Evolutionary conservation across 2,888 invertebrate genomes (phyloP).

Genomic region (Bursaphelenchus okinawaensis): DNA sequence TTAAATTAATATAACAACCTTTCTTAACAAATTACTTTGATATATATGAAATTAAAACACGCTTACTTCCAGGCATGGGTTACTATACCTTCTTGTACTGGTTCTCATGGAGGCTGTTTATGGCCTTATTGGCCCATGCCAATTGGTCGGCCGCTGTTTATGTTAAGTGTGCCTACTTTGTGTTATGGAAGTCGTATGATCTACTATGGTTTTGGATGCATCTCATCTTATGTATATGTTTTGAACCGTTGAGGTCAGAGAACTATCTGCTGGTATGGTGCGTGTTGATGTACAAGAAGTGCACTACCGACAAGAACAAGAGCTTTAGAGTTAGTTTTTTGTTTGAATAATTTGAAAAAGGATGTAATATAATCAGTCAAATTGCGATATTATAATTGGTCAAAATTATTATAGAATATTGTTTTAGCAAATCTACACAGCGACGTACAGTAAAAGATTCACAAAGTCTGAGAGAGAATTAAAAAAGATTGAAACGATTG

Average conservation of each 20-base stretch:
- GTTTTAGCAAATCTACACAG: slow-evolving; percentile 43
- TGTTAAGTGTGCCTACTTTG: slow-evolving; percentile 52
- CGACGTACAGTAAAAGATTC: slow-evolving; percentile 34
- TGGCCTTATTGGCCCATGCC: slow-evolving; percentile 54
- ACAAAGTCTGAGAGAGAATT: slow-evolving; percentile 45
- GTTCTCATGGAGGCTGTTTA: slow-evolving; percentile 49
- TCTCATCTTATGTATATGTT: slow-evolving; percentile 47
- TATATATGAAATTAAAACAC: too few species aligned
- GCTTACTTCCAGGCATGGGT: slow-evolving; percentile 17
- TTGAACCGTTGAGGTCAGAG: slow-evolving; percentile 44
- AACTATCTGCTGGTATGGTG: slow-evolving; percentile 45
- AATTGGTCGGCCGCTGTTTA: slow-evolving; percentile 50
- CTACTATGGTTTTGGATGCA: slow-evolving; percentile 57
- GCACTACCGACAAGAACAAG: slow-evolving; percentile 37
- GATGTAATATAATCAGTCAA: background rate
- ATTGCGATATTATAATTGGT: background rate
- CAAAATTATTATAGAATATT: background rate
- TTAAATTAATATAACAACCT: too few species aligned
- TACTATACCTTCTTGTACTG: slow-evolving; percentile 38
- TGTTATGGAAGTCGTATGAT: slow-evolving; percentile 54
- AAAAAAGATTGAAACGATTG: slow-evolving; percentile 32
- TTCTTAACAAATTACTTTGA: too few species aligned
- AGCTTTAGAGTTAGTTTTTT: slow-evolving; percentile 37
- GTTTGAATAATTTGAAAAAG: background rate
- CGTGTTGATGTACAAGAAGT: slow-evolving; percentile 42